Percentiles rank a stretch among this genome's conserved stretches.
These are phyloP conservation scores for Palaemon carinicauda DNA, from an alignment of 1,140 invertebrate species.

Conservation along the genomic window DNA sequence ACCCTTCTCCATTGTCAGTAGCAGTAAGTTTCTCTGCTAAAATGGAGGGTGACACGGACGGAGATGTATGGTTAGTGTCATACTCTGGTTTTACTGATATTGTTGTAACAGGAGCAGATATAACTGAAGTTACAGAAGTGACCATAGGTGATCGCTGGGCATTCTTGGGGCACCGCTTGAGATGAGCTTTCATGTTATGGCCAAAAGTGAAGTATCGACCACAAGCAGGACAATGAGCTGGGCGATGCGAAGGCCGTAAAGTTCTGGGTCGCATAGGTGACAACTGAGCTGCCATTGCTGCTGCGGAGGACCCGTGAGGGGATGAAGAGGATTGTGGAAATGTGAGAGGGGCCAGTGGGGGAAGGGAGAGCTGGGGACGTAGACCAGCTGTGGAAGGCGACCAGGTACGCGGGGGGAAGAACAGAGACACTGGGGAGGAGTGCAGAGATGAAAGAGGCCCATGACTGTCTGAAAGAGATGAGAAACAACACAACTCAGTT, in stretches of 20 bases:
- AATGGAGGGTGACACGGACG: slow-evolving; percentile 53
- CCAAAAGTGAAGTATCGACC: slow-evolving; percentile 60
- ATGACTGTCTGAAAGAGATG: slow-evolving; percentile 57
- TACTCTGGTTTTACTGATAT: slow-evolving; percentile 41
- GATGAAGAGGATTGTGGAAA: slow-evolving; percentile 50
- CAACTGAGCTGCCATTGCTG: slow-evolving; percentile 48
- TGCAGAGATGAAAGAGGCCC: slow-evolving; percentile 59
- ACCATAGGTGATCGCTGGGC: slow-evolving; percentile 48
- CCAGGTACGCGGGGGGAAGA: slow-evolving; percentile 60
- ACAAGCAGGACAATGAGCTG: slow-evolving; percentile 59
- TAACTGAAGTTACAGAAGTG: slow-evolving; percentile 46
- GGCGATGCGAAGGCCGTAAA: slow-evolving; percentile 57
- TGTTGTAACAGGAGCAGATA: slow-evolving; percentile 38
- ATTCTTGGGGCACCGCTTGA: slow-evolving; percentile 60
- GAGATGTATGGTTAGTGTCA: slow-evolving; percentile 54
- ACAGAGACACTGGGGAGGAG: slow-evolving; percentile 59
- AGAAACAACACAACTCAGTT: slow-evolving; percentile 58
- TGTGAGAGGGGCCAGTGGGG: slow-evolving; percentile 56
- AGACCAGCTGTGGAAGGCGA: slow-evolving; percentile 57
- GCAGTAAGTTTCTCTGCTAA: slow-evolving; percentile 45
- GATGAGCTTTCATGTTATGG: slow-evolving; percentile 60
- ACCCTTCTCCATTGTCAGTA: slow-evolving; percentile 45
- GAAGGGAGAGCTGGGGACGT: slow-evolving; percentile 56
- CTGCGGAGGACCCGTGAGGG: slow-evolving; percentile 38
- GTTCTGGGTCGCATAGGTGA: slow-evolving; percentile 52